Evolutionary conservation across 2,888 invertebrate genomes (phyloP), one percentile per base, ranked within the genome.

Genomic region (Zygogramma bicolorata): DNA sequence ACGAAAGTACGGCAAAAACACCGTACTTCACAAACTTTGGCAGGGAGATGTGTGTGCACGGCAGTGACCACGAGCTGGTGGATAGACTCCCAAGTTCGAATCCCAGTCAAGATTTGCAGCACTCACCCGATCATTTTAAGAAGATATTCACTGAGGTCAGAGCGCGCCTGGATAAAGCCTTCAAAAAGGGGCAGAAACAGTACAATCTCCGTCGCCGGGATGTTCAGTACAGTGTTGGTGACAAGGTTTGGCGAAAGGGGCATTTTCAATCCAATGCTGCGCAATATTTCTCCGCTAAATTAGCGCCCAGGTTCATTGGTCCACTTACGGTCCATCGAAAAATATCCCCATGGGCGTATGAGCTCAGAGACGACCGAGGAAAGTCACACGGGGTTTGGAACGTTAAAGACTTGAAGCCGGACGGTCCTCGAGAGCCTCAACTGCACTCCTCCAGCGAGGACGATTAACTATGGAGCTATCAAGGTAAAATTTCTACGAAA

Each of bases 1-100:
- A 77, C 49, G 76, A 78, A 70, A 68, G 73, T 3, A 79, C 77
- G 1, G 65, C 65, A 1, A 40, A 70, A 8, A 70, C 72, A 6
- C 74, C 76, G 2, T 77, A 72, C 58, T 75, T 74, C 40, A 27
- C 22, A 1, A 60, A 38, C 18, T 60, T 60, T 29, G 38, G 38
- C 5, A 27, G 22, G 5, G 22, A 60, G 22, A 60, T 60, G 60
- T 53, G 49, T 22, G 20, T 53, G 13, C 25, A 25, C 10, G 49
- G 10, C n/a, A 53, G 13, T 22, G 49, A 53, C 10, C 25, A 53
- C n/a, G 13, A 10, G 1, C 8, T 53, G 1, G 10, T n/a, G 10
- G 25, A 53, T 53, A 53, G 49, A 20, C 20, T 22, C 8, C 13
- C 49, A n/a, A n/a, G 13, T 22, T 3, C 22, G 4, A 10, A 22